A percentile compares a stretch with the other conserved stretches of the same genome.
These are phyloP conservation scores for Hypocryptadius cinnamomeus DNA, from an alignment of 2,113 vertebrate species.

Conservation along the genomic window DNA sequence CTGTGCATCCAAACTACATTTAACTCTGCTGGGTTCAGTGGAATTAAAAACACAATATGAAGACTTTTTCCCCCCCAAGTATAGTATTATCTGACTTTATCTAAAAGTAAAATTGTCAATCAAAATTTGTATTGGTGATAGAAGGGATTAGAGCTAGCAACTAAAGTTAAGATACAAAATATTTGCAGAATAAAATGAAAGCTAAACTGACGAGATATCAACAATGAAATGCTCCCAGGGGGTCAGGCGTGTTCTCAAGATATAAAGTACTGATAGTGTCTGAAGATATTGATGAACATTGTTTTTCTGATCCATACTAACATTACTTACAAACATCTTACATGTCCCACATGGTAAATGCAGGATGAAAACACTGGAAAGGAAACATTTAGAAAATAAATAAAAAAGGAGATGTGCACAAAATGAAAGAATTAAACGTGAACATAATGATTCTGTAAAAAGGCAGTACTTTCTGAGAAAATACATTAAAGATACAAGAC, in stretches of 20 bases:
- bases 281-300: conserved; percentile 28
- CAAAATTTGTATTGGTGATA: conserved; percentile 45
- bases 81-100: conserved; percentile 66
- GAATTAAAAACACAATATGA: conserved; percentile 76
- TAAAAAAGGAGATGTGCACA: neutral
- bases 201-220: neutral
- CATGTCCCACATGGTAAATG: neutral
- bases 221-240: conserved; percentile 19
- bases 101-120: conserved; percentile 68
- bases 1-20: conserved; percentile 87
- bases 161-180: neutral
- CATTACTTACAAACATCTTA: neutral
- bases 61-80: conserved; percentile 53
- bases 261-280: neutral
- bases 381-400: neutral
- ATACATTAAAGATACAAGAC: neutral
- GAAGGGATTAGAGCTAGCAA: conserved; percentile 34
- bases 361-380: neutral
- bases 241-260: neutral
- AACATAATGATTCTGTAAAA: neutral
- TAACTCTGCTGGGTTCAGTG: conserved; percentile 79
- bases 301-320: neutral
- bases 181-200: conserved; percentile 35
- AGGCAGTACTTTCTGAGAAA: neutral
- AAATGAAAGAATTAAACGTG: neutral